Evolutionary conservation across 2,888 invertebrate genomes (phyloP).

Genomic region (Listrodromus nycthemerus): DNA sequence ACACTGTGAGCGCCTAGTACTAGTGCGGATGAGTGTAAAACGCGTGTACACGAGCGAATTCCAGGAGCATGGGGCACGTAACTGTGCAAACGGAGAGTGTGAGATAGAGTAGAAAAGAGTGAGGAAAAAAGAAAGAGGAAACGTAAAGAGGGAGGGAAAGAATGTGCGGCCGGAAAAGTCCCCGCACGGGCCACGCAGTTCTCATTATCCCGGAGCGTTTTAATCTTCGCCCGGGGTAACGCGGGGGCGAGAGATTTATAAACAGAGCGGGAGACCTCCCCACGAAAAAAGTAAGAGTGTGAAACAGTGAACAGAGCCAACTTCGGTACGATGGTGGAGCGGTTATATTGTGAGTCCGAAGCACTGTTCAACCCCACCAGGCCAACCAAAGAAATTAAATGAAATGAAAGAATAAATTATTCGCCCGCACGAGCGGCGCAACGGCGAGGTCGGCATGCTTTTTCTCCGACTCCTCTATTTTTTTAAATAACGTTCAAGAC

Average conservation of each 20-base stretch:
- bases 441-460: not conserved
- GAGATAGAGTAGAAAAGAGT: constrained; percentile 19
- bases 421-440: constrained; percentile 55
- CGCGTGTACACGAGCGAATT: constrained; percentile 24
- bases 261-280: constrained; percentile 67
- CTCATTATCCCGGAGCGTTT: constrained; percentile 79
- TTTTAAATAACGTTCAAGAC: constrained; percentile 37
- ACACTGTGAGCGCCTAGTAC: constrained; percentile 9
- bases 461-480: constrained; percentile 25
- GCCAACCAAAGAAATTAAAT: constrained; percentile 74
- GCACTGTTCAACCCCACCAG: constrained; percentile 35
- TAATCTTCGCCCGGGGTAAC: constrained; percentile 74
- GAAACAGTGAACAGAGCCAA: constrained; percentile 34
- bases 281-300: constrained; percentile 44
- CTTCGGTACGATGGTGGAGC: constrained; percentile 27
- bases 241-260: constrained; percentile 61
- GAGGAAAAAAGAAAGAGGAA: constrained; percentile 45
- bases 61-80: constrained; percentile 22
- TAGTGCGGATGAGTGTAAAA: constrained; percentile 34
- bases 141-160: constrained; percentile 48
- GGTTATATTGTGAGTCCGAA: constrained; percentile 42
- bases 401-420: constrained; percentile 79
- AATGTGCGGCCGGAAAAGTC: constrained; percentile 39
- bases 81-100: constrained; percentile 38
- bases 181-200: constrained; percentile 71